phyloP scores from a whole-genome alignment of 2,113 vertebrate genomes.

The Ptilorrhoa leucosticta region DNA sequence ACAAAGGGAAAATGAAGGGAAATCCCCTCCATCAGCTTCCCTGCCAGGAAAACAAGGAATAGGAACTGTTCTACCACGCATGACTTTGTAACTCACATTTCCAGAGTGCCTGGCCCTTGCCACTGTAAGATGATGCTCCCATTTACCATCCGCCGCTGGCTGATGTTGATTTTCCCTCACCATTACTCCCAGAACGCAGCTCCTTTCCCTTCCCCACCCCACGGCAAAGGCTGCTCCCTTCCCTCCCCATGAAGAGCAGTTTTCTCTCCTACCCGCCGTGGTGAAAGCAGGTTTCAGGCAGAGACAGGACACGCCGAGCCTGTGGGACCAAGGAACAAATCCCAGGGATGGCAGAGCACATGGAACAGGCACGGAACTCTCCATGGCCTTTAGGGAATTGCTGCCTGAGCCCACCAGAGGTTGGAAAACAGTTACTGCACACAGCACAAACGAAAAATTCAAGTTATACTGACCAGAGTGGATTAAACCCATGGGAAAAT shows the following conservation, averaged over 20 bases:
- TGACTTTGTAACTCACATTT: not conserved
- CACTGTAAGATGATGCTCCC: not conserved
- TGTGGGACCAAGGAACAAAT: not conserved
- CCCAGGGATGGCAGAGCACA: not conserved
- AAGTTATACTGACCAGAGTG: accelerated
- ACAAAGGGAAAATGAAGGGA: not conserved
- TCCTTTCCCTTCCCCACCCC: not conserved
- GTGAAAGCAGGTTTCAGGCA: not conserved
- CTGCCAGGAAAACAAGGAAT: not conserved
- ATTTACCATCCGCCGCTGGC: not conserved
- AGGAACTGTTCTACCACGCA: not conserved
- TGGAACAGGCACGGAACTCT: not conserved
- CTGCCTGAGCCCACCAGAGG: not conserved
- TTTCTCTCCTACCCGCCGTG: not conserved
- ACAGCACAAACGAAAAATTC: not conserved
- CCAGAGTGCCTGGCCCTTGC: not conserved
- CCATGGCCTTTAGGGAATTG: not conserved
- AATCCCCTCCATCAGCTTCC: not conserved
- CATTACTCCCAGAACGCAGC: not conserved
- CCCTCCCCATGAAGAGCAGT: not conserved
- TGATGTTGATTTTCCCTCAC: not conserved
- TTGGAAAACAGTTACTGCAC: not conserved
- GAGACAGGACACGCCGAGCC: not conserved
- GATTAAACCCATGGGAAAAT: not conserved
- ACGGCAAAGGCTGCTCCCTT: not conserved